Percentiles rank a stretch among this genome's conserved stretches.
Conservation (phyloP, 2,797 vertebrate genomes). For the Triplophysa yarkandensis region DNA sequence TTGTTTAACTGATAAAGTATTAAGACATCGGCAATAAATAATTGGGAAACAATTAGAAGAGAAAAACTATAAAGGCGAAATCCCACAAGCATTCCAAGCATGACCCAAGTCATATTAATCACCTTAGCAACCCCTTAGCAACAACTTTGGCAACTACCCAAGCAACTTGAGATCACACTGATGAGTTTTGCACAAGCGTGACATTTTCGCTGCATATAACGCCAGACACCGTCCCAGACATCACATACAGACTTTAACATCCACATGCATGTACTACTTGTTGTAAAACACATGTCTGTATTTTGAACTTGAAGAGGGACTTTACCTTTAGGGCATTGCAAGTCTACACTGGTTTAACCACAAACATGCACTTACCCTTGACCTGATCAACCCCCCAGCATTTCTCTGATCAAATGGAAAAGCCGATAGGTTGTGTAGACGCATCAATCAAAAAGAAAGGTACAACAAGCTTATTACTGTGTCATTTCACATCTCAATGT, state of each 20-base stretch:
- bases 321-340: slow-evolving; percentile 41
- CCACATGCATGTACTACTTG: neutral
- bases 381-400: slow-evolving; percentile 36
- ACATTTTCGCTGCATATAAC: neutral
- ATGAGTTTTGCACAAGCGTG: neutral
- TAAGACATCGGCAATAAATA: too few relatives aligned
- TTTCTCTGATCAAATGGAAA: slow-evolving; percentile 21
- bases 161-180: neutral
- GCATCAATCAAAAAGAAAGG: neutral
- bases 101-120: too few relatives aligned
- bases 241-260: neutral
- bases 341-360: slow-evolving; percentile 42
- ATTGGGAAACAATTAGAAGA: too few relatives aligned
- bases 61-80: too few relatives aligned
- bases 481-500: neutral
- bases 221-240: neutral
- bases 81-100: too few relatives aligned
- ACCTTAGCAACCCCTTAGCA: neutral
- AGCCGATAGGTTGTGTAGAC: neutral
- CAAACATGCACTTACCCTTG: slow-evolving; percentile 38
- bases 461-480: neutral
- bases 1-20: neutral
- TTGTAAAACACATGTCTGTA: slow-evolving; percentile 42
- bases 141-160: neutral
- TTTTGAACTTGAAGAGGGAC: slow-evolving; percentile 39